phyloP scores from a whole-genome alignment of 1,140 invertebrate species.

The Scaptomyza pallida region DNA sequence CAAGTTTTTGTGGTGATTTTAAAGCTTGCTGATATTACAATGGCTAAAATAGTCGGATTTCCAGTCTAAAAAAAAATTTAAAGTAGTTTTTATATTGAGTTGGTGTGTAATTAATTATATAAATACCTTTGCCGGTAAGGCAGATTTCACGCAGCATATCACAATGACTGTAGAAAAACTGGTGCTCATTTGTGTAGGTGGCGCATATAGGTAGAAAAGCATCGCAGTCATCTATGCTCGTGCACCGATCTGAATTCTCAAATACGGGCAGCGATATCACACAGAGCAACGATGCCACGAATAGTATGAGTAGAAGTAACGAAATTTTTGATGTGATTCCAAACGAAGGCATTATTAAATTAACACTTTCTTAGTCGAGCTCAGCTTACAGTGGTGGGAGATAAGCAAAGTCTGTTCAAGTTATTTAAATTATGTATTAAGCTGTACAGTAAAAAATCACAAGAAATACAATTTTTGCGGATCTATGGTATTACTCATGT shows the following conservation, averaged over 20 bases:
- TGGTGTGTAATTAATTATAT: neutral
- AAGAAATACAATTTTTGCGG: neutral
- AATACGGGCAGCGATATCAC: constrained; percentile 52
- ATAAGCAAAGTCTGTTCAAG: neutral
- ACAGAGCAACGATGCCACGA: constrained; percentile 34
- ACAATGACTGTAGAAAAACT: constrained; percentile 81
- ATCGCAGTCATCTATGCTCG: constrained; percentile 59
- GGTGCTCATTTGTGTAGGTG: constrained; percentile 60
- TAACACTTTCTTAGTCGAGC: neutral
- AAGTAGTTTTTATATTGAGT: too few relatives aligned
- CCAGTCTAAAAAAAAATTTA: constrained; percentile 59
- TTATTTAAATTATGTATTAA: neutral
- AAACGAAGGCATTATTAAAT: constrained; percentile 16
- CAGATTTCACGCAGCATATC: constrained; percentile 77
- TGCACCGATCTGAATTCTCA: constrained; percentile 42
- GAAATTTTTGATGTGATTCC: constrained; percentile 25
- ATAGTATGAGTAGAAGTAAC: constrained; percentile 47
- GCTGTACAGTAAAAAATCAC: neutral
- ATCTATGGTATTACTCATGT: neutral
- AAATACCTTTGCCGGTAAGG: constrained; percentile 70
- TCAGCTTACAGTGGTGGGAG: too few relatives aligned
- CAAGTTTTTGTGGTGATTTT: neutral
- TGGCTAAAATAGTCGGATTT: constrained; percentile 69
- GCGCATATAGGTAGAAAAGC: constrained; percentile 69
- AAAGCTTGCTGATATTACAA: constrained; percentile 70